phyloP scores from a whole-genome alignment of 2,113 vertebrate genomes.

The Cyanoderma ruficeps region DNA sequence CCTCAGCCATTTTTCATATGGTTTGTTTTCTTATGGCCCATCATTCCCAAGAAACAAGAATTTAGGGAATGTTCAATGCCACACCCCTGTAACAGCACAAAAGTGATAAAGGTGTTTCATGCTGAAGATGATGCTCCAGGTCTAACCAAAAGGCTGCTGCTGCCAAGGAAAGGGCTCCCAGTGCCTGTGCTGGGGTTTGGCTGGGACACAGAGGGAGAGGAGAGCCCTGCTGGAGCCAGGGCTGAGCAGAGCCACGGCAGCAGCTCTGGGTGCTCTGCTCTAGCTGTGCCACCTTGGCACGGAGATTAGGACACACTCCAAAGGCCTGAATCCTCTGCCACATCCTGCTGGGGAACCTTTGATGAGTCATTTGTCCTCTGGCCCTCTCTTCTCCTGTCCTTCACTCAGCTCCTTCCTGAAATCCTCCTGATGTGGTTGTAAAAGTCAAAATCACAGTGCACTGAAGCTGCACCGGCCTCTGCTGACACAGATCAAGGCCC shows the following conservation, averaged over 20 bases:
- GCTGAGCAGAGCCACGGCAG: fast-evolving
- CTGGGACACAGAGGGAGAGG: background rate
- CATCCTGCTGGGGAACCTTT: background rate
- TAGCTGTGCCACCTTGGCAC: background rate
- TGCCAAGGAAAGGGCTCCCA: background rate
- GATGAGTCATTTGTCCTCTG: background rate
- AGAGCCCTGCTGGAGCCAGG: background rate
- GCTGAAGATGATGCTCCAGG: background rate
- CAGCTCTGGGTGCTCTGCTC: background rate
- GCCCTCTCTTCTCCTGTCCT: background rate
- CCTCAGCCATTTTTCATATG: no score
- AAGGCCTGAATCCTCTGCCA: fast-evolving
- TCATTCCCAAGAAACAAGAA: background rate
- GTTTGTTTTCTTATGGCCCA: background rate
- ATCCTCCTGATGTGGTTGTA: background rate
- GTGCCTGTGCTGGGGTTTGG: background rate
- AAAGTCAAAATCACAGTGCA: background rate
- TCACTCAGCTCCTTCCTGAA: background rate
- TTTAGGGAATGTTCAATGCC: background rate
- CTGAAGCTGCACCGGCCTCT: background rate
- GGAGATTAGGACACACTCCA: fast-evolving
- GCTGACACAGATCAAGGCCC: background rate
- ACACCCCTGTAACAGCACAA: background rate
- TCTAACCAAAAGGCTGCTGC: background rate
- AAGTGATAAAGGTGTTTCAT: background rate